These are phyloP conservation scores for Cerastoderma edule DNA, from an alignment of 2,888 invertebrate species.

Conservation along the genomic window DNA sequence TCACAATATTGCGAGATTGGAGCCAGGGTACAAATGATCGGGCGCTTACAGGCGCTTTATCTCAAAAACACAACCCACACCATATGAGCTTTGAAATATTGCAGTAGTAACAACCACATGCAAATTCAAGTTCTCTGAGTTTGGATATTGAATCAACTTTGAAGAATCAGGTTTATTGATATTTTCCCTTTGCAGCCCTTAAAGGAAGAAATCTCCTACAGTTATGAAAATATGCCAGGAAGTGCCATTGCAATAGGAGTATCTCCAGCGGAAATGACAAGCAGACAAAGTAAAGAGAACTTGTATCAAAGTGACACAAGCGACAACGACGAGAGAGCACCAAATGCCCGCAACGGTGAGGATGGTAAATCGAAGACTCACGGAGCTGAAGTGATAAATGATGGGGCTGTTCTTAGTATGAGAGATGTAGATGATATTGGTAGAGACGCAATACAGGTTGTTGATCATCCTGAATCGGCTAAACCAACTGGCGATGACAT, in stretches of 20 bases:
- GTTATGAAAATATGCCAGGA: constrained; percentile 16
- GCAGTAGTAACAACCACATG: too few species aligned
- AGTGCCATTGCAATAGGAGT: constrained; percentile 5
- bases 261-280: neutral
- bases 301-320: neutral
- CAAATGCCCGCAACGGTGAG: neutral
- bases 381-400: neutral
- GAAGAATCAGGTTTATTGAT: too few species aligned
- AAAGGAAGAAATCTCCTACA: constrained; percentile 9
- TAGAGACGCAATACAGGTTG: constrained; percentile 8
- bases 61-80: too few species aligned
- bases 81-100: too few species aligned
- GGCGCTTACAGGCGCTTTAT: too few species aligned
- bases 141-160: too few species aligned
- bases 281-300: neutral
- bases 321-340: neutral
- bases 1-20: too few species aligned
- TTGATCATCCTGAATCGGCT: neutral
- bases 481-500: neutral
- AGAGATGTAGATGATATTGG: constrained; percentile 15
- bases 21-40: too few species aligned
- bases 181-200: neutral
- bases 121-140: too few species aligned
- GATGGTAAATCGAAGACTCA: neutral
- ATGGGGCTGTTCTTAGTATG: neutral